Base-by-base conservation (phyloP, 2,888 invertebrate genomes). In the Philereme vetulata region DNA sequence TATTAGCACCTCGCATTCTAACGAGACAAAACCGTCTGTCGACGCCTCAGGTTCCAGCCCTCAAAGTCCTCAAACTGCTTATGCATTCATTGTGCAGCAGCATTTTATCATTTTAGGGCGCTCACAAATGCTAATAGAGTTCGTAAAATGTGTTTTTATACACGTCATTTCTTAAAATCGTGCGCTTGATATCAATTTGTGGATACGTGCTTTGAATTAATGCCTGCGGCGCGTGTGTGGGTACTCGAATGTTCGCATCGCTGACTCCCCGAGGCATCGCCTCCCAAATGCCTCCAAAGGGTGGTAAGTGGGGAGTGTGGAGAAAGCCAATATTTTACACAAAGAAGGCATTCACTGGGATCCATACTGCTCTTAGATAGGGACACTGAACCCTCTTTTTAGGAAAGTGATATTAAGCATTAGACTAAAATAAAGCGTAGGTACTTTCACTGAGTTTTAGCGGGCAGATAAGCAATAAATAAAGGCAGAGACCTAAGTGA, bases 81-180 rank as follows among this genome's bases (percentile, higher is more conserved):
- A 74, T 48, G 66, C 58, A 84, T 84, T 81, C 83, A 74, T 64
- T 65, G 58, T 70, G 72, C 74, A 75, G 53, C 65, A 56, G 60
- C 72, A 65, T 72, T 80, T 77, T 81, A 82, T 81, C 81, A 84
- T 84, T 80, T 81, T 77, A 76, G 64, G 72, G 72, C 67, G 72
- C 70, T 65, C 67, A 72, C 72, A 79, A 78, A 77, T 77, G 76
- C 72, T 82, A 82, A 82, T 82, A 74, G 73, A 71, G 67, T 75
- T 72, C 67, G 64, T 78, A 75, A 78, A 84, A 84, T 77, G 78
- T 82, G 78, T 81, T 81, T 79, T 83, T 80, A 79, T 80, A 82
- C 81, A 84, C 81, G 77, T 82, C 77, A 78, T 81, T 84, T 84
- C 82, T 84, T 82, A 84, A 86, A 86, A 83, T 81, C 84, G 85